Conservation (phyloP, 2,113 vertebrate genomes). For the Toxotes chatareus region DNA sequence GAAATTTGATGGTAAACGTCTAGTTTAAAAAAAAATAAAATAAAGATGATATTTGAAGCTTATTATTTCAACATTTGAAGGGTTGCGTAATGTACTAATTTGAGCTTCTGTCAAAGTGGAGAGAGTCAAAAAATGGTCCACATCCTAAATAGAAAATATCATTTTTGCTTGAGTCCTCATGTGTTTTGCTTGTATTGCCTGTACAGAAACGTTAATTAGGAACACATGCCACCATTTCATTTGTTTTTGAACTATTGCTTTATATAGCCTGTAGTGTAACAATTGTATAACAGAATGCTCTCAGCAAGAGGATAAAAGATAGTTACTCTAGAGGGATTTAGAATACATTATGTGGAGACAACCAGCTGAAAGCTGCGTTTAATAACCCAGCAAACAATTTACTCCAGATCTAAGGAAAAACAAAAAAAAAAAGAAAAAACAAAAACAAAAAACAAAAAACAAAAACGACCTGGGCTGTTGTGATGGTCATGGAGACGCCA, state of each 20-base stretch:
- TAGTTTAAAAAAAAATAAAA: constrained; percentile 23
- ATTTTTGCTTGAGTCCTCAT: constrained; percentile 50
- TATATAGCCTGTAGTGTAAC: constrained; percentile 77
- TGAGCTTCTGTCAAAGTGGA: constrained; percentile 30
- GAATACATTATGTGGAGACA: constrained; percentile 80
- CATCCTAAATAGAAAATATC: constrained; percentile 53
- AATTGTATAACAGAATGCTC: constrained; percentile 78
- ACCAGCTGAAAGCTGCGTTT: constrained; percentile 76
- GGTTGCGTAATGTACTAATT: constrained; percentile 50
- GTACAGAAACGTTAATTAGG: constrained; percentile 75
- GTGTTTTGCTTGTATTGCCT: constrained; percentile 58
- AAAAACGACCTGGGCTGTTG: constrained; percentile 58
- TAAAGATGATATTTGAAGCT: constrained; percentile 28
- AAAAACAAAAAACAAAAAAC: constrained; percentile 56
- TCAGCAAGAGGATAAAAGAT: constrained; percentile 78
- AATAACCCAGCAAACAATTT: constrained; percentile 75
- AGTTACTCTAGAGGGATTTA: constrained; percentile 77
- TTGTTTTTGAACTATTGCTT: constrained; percentile 76
- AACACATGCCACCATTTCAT: constrained; percentile 79
- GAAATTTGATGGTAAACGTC: constrained; percentile 20
- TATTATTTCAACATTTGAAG: constrained; percentile 52
- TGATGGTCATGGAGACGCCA: constrained; percentile 43
- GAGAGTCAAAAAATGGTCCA: constrained; percentile 30
- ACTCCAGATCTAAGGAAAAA: constrained; percentile 63
- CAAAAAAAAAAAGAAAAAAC: constrained; percentile 53